A percentile compares a stretch with the other conserved stretches of the same genome.
These are phyloP conservation scores for Hydrozoanthus gracilis DNA, from an alignment of 92 coral and sea anemone species.

Conservation along the genomic window DNA sequence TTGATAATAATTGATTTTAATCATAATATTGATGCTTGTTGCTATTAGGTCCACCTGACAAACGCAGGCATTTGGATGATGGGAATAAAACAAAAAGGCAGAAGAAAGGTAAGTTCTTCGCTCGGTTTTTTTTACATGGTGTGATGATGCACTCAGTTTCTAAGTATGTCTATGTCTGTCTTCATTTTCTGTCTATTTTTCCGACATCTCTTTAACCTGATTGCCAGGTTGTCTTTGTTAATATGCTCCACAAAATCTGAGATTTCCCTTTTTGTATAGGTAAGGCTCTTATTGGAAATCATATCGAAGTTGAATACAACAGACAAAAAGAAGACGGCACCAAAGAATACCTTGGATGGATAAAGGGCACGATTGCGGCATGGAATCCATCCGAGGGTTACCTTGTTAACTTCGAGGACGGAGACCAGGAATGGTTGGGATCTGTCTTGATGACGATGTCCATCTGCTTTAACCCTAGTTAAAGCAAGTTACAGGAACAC, in stretches of 20 bases:
- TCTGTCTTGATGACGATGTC: not conserved
- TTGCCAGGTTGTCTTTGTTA: constrained; percentile 1
- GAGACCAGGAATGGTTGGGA: constrained; percentile 30
- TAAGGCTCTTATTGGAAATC: constrained; percentile 6
- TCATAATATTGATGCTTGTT: not conserved
- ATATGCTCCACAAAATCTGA: not conserved
- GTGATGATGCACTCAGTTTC: not conserved
- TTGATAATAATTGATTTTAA: not conserved
- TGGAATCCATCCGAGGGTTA: constrained; percentile 12
- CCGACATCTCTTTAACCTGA: not conserved
- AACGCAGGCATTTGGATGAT: constrained; percentile 5
- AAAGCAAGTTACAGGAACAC: too few species aligned
- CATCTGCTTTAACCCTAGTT: not conserved
- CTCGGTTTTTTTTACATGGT: not conserved
- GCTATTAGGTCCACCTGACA: constrained; percentile 1
- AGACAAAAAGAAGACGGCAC: constrained; percentile 17
- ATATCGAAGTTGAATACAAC: constrained; percentile 2
- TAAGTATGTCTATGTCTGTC: not conserved
- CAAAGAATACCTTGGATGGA: constrained; percentile 33
- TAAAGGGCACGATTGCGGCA: constrained; percentile 36
- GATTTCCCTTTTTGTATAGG: not conserved
- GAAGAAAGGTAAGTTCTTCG: not conserved
- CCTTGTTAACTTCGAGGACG: constrained; percentile 28
- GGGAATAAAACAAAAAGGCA: not conserved
- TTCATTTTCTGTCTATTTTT: not conserved